These are phyloP conservation scores for Sebastes alutus DNA, from an alignment of 2,797 vertebrate genomes.

Conservation along the genomic window DNA sequence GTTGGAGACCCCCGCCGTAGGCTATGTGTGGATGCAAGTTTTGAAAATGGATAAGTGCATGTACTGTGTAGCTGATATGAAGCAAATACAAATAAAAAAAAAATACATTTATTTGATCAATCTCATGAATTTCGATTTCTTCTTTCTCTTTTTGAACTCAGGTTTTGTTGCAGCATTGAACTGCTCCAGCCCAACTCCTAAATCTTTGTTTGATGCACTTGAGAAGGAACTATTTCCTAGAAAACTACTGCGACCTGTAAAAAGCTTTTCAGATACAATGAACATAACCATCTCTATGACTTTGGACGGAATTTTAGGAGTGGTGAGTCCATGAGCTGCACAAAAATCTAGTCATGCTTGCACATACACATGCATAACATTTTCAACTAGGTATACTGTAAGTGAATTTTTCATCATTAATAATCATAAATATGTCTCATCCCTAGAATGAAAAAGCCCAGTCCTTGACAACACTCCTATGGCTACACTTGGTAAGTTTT, in stretches of 20 bases:
- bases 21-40: background rate
- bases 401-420: background rate
- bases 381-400: background rate
- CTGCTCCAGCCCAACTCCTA: constrained; percentile 45
- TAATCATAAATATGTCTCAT: background rate
- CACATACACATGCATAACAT: background rate
- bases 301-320: constrained; percentile 54
- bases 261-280: constrained; percentile 3
- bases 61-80: too few relatives aligned
- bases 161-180: constrained; percentile 41
- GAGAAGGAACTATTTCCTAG: constrained; percentile 25
- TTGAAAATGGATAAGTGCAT: background rate
- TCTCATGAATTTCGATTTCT: background rate
- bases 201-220: constrained; percentile 32
- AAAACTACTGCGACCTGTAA: constrained; percentile 26
- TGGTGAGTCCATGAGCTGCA: constrained; percentile 42
- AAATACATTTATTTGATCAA: background rate
- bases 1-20: too few relatives aligned
- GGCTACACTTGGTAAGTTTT: constrained; percentile 55
- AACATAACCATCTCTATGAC: constrained; percentile 37
- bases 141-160: background rate
- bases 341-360: background rate
- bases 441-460: constrained; percentile 54
- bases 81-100: too few relatives aligned
- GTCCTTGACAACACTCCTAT: constrained; percentile 34